Percentiles rank a stretch among this genome's conserved stretches.
Conservation (phyloP, 2,797 vertebrate genomes). For the Leuciscus waleckii region DNA sequence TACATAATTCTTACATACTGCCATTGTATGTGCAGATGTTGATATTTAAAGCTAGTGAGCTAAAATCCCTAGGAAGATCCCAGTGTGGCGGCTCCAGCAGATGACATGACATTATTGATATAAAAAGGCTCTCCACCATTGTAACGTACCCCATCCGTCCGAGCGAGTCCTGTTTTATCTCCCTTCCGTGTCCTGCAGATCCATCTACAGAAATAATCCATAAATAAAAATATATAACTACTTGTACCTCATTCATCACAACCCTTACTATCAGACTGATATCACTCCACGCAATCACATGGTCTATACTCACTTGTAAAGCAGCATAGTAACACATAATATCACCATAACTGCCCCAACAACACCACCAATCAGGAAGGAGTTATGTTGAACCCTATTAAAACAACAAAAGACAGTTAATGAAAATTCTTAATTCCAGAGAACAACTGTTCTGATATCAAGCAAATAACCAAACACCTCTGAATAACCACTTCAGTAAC, state of each 20-base stretch:
- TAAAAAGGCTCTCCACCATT: neutral
- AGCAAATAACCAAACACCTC: neutral
- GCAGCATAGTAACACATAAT: neutral
- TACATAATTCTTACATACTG: too few species aligned
- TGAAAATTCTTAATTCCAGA: neutral
- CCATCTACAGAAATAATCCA: neutral
- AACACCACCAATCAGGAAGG: neutral
- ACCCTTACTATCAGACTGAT: neutral
- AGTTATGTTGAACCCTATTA: neutral
- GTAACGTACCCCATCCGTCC: neutral
- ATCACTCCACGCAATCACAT: neutral
- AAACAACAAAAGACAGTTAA: neutral
- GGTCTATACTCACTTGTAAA: neutral
- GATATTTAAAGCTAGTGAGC: neutral
- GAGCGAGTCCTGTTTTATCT: neutral
- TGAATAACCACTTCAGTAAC: neutral
- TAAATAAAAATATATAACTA: neutral
- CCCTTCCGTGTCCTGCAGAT: neutral
- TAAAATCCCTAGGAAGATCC: neutral
- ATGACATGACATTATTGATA: neutral
- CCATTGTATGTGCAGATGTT: neutral
- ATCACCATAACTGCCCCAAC: neutral
- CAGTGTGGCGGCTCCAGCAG: too few species aligned
- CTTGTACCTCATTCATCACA: neutral
- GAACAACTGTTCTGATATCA: neutral